Conservation (phyloP, 2,113 vertebrate species). For the Periophthalmodon schlosseri region DNA sequence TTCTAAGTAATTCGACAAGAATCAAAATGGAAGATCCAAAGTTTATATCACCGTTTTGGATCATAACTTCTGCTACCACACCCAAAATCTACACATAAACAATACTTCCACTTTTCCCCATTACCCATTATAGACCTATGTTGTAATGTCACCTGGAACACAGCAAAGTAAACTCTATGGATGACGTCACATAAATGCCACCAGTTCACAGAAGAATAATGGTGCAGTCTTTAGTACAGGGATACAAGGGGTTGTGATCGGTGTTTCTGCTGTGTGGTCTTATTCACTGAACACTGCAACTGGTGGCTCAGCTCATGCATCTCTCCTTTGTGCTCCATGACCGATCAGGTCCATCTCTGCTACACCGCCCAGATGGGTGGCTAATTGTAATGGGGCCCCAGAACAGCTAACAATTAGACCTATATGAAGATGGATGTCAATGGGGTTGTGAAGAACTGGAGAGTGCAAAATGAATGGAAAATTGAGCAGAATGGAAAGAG, state of each 20-base stretch:
- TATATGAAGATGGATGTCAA: slow-evolving; percentile 66
- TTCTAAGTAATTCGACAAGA: no score
- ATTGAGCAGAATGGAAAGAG: slow-evolving; percentile 28
- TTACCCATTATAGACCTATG: no score
- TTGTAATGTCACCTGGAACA: background rate
- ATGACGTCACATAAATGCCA: background rate
- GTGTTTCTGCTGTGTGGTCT: background rate
- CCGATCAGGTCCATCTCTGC: slow-evolving; percentile 44
- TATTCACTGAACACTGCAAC: slow-evolving; percentile 28
- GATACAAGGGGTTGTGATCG: background rate
- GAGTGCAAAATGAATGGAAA: slow-evolving; percentile 4
- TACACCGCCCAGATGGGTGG: slow-evolving; percentile 64
- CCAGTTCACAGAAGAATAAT: background rate
- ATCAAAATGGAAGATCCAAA: background rate
- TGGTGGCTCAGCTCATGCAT: slow-evolving; percentile 45
- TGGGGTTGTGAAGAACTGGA: slow-evolving; percentile 2
- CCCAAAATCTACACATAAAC: no score
- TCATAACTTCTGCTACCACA: no score
- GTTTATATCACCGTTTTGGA: no score
- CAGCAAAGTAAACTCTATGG: background rate
- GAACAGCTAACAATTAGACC: slow-evolving; percentile 63
- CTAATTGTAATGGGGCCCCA: slow-evolving; percentile 69
- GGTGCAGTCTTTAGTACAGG: background rate
- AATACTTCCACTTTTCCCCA: no score
- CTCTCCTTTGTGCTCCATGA: slow-evolving; percentile 46